Conservation (phyloP, 2,797 vertebrate species). For the Morelia viridis region DNA sequence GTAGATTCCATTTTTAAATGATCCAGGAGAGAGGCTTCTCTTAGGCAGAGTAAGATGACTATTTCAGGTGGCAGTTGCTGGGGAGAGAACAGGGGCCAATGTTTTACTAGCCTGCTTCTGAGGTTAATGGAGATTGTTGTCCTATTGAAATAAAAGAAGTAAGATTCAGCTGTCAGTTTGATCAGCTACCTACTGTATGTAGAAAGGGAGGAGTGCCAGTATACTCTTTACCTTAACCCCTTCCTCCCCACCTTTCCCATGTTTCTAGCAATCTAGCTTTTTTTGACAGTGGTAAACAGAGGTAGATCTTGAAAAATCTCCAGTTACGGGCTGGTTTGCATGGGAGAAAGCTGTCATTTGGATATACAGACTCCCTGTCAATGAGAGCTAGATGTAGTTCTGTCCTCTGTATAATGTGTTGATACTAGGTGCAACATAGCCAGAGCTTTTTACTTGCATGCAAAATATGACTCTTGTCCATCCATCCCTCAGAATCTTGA, state of each 20-base stretch:
- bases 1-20: not conserved
- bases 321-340: not conserved
- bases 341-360: not conserved
- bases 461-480: not conserved
- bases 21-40: not conserved
- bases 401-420: not conserved
- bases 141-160: not conserved
- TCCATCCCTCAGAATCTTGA: not conserved
- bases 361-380: not conserved
- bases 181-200: not conserved
- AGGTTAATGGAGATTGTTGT: not conserved
- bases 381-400: not conserved
- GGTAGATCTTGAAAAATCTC: not conserved
- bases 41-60: not conserved
- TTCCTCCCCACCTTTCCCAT: not conserved
- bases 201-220: not conserved
- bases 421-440: not conserved
- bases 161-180: not conserved
- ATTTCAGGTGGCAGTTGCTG: not conserved
- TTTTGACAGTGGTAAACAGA: not conserved
- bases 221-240: not conserved
- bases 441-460: not conserved
- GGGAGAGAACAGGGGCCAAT: not conserved
- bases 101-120: not conserved
- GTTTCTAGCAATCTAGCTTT: not conserved